Evolutionary conservation across 1,140 invertebrate genomes (phyloP), one percentile per base, ranked within the genome.

Genomic region (Xylocopa sonorina): DNA sequence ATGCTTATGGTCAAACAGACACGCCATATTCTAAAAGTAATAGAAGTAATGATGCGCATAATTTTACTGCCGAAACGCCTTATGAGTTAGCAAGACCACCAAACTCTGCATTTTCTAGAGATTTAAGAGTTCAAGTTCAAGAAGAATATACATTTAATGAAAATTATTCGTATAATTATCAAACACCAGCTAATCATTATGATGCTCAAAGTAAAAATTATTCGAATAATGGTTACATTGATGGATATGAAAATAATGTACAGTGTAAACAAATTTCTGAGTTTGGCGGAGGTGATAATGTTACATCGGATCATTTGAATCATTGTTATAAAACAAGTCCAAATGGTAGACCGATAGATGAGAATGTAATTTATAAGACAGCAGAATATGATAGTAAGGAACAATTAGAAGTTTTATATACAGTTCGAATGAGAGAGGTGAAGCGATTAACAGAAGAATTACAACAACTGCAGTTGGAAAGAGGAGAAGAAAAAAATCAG

Each of bases 181-280:
- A 90, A 18, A 92, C 92, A 5, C 92, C 92, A n/a, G 74, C 90
- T 7, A 92, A 90, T 88, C 91, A 91, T 81, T 92, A 88, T 48
- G 88, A 88, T 66, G 76, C 27, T 58, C 82, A 87, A 14, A 72
- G 27, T 41, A 85, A 88, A 72, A 83, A 78, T 69, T 91, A 88
- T 82, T 66, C 80, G 6, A 91, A 89, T 62, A 92, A 92, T 71
- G 89, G 91, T 46, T 90, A 90, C 63, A 88, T 87, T 18, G 85
- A 88, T 43, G 60, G 79, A 12, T 90, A 90, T 74, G 86, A 88
- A 34, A 88, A 91, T 64, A 87, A 88, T 78, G 60, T 87, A 69
- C 82, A 77, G 43, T 48, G 58, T 60, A 88, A 88, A 32, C 75
- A 83, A 21, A 83, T 74, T 60, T 82, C 84, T 21, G 84, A 91